These are phyloP conservation scores for Nothobranchius furzeri DNA, from an alignment of 2,113 vertebrate species.

Conservation along the genomic window DNA sequence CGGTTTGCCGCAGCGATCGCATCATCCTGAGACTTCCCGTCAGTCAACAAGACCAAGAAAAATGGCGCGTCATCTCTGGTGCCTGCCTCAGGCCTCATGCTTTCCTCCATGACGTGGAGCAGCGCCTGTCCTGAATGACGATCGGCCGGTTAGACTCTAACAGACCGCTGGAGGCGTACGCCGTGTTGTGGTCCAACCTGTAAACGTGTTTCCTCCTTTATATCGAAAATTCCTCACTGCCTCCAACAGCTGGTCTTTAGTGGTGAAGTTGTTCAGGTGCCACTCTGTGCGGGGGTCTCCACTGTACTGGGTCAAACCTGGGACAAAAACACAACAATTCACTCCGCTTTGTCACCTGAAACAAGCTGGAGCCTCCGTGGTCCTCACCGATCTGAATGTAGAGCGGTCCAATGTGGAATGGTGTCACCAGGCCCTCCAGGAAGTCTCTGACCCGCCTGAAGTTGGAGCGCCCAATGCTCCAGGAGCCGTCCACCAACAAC, in stretches of 20 bases:
- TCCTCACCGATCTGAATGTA: slow-evolving; percentile 88
- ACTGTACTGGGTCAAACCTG: slow-evolving; percentile 94
- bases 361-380: neutral
- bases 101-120: slow-evolving; percentile 87
- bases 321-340: slow-evolving; percentile 1
- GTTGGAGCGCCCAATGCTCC: slow-evolving; percentile 92
- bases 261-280: slow-evolving; percentile 84
- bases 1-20: slow-evolving; percentile 79
- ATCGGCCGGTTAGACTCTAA: neutral
- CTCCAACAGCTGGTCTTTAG: slow-evolving; percentile 84
- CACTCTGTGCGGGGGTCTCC: slow-evolving; percentile 92
- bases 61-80: slow-evolving; percentile 77
- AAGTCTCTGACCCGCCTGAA: slow-evolving; percentile 91
- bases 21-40: slow-evolving; percentile 95
- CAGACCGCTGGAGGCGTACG: neutral
- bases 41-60: slow-evolving; percentile 86
- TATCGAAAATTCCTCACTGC: slow-evolving; percentile 84
- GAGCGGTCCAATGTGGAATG: slow-evolving; percentile 84
- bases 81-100: slow-evolving; percentile 81
- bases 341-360: no score
- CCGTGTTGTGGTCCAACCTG: slow-evolving; percentile 75
- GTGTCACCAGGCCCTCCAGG: slow-evolving; percentile 84
- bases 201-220: slow-evolving; percentile 94
- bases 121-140: slow-evolving; percentile 86
- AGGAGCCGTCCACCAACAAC: slow-evolving; percentile 92